phyloP scores from a whole-genome alignment of 2,888 invertebrate genomes.

The Leucozona laternaria region DNA sequence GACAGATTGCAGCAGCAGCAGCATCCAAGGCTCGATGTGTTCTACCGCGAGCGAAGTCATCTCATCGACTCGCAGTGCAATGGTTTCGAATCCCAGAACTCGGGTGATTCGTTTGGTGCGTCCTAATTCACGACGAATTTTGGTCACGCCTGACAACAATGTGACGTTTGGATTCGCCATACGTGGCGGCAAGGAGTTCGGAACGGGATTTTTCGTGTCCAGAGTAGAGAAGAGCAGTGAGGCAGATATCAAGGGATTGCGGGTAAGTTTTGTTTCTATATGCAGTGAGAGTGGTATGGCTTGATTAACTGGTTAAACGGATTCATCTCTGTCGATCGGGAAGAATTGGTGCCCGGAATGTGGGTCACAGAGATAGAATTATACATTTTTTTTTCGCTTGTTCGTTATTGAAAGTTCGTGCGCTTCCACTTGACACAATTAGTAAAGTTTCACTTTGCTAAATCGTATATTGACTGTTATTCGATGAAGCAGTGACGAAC shows the following conservation, averaged over 20 bases:
- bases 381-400: conserved; percentile 11
- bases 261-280: conserved; percentile 86
- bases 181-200: conserved; percentile 94
- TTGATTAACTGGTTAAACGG: conserved; percentile 49
- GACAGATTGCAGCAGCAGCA: conserved; percentile 82
- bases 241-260: conserved; percentile 93
- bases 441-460: conserved; percentile 68
- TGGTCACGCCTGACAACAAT: conserved; percentile 85
- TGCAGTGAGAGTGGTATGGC: conserved; percentile 37
- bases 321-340: conserved; percentile 55
- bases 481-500: conserved; percentile 13
- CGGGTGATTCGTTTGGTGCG: conserved; percentile 86
- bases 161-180: conserved; percentile 92
- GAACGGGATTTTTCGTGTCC: conserved; percentile 96
- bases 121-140: conserved; percentile 84
- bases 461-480: conserved; percentile 10
- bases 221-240: conserved; percentile 94
- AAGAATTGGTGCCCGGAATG: conserved; percentile 48
- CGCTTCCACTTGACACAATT: conserved; percentile 72
- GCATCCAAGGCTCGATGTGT: conserved; percentile 82
- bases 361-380: conserved; percentile 54
- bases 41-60: conserved; percentile 83
- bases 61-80: conserved; percentile 81
- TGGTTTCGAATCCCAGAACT: conserved; percentile 84
- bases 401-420: conserved; percentile 60